These are phyloP conservation scores for Solea solea DNA, from an alignment of 2,113 vertebrate species.

Conservation along the genomic window DNA sequence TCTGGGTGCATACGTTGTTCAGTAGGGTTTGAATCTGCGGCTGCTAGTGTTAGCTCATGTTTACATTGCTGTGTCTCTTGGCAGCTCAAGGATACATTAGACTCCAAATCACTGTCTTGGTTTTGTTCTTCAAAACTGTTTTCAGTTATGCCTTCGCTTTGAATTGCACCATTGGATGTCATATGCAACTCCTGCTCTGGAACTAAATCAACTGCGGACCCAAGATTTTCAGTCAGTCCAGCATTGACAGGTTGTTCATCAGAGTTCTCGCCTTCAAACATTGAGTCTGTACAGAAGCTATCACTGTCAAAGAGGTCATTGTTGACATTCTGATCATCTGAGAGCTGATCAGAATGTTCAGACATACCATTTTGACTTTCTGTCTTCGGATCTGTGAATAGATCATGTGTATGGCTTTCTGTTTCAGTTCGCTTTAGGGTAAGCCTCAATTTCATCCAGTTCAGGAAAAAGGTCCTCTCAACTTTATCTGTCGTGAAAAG, in stretches of 20 bases:
- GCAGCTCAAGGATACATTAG: background rate
- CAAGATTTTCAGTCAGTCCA: constrained; percentile 6
- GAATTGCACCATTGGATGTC: background rate
- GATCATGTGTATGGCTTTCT: constrained; percentile 21
- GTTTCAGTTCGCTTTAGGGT: constrained; percentile 47
- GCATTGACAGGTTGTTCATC: background rate
- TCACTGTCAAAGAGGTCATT: constrained; percentile 9
- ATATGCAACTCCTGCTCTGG: background rate
- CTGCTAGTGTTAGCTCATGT: background rate
- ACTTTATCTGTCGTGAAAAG: constrained; percentile 62
- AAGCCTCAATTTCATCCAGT: constrained; percentile 75
- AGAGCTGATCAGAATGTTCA: constrained; percentile 19
- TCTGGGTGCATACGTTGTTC: constrained; percentile 7
- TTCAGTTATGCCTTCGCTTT: background rate
- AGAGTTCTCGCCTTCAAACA: constrained; percentile 31
- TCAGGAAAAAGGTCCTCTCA: constrained; percentile 73
- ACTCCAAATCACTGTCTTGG: constrained; percentile 6
- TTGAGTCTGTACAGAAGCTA: constrained; percentile 55
- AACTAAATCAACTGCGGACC: background rate
- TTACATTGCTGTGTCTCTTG: background rate
- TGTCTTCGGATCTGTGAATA: constrained; percentile 3
- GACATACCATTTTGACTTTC: background rate
- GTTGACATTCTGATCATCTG: constrained; percentile 8
- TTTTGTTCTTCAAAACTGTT: background rate
- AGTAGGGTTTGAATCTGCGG: background rate